Base-by-base conservation (phyloP, 2,113 vertebrate genomes). In the Helogale parvula region DNA sequence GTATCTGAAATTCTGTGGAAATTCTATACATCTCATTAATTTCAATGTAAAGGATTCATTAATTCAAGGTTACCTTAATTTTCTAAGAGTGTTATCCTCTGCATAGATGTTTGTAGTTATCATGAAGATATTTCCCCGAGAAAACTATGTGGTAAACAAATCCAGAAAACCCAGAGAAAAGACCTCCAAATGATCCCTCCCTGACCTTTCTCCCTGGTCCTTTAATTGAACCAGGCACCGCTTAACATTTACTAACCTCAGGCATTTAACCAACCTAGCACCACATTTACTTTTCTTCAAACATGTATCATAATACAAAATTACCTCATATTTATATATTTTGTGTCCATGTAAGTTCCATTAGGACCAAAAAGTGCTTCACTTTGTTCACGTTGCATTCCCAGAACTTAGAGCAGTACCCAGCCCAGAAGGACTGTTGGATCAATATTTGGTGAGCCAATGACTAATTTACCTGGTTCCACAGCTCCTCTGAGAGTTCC, bases 401-500 rank as follows among this genome's bases (percentile, higher is more conserved):
- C 47, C 31, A 57, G 80, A 77, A 69, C n/a, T 21, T 29, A 17
- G 10, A 76, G 47, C 25, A 27, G 52, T 33, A 3, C 41, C 0
- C 14, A 41, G 2, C 13, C 63, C 12, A 3, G 16, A 60, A 54
- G 2, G 33, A 25, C 23, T 63, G 38, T 2, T 19, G 7, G 0
- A 35, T 17, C 15, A 14, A 7, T 83, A 47, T 29, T 16, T 74
- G 33, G 10, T 27, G 19, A 66, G 14, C 79, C 92, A 50, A 91
- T 15, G 63, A 90, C 74, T 17, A 11, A 52, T 92, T 97, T 98
- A 99, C 99, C 99, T 99, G 99, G 99, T 97, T 99, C 99, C 88
- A 98, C 95, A 7, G 98, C 97, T 88, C 99, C 99, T 98, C 97
- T 99, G 93, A 99, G 99, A 93, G 97, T 99, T 35, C 99, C 99